These are phyloP conservation scores for Steatornis caripensis DNA, from an alignment of 2,113 vertebrate genomes.

Conservation along the genomic window DNA sequence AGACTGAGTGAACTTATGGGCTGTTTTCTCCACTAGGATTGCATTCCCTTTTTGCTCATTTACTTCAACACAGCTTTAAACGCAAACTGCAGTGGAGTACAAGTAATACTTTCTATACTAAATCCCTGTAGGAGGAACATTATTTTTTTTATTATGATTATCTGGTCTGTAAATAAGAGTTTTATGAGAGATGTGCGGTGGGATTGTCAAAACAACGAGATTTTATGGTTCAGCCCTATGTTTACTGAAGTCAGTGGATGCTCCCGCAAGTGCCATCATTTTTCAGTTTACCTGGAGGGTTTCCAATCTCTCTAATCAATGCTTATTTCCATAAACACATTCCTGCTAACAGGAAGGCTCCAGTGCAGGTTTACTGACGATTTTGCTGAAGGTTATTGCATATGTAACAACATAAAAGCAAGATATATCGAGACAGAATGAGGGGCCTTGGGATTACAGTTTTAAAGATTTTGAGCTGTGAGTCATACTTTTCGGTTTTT, in stretches of 20 bases:
- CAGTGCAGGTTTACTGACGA: neutral
- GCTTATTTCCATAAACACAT: neutral
- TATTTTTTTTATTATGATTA: neutral
- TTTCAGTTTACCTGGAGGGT: neutral
- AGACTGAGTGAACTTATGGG: neutral
- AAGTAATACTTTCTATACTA: neutral
- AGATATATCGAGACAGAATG: neutral
- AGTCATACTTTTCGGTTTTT: neutral
- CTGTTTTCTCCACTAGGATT: neutral
- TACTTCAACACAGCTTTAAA: neutral
- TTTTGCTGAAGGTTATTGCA: neutral
- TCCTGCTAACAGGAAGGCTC: neutral
- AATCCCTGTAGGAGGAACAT: neutral
- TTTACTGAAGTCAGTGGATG: neutral
- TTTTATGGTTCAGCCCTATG: neutral
- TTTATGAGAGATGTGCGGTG: neutral
- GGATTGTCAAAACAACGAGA: constrained; percentile 5
- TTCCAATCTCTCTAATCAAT: neutral
- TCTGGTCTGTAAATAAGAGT: neutral
- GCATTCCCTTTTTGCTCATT: neutral
- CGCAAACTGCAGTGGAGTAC: neutral
- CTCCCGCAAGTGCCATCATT: neutral
- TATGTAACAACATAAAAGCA: neutral
- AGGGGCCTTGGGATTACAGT: neutral
- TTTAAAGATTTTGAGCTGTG: neutral